Conservation (phyloP, 2,113 vertebrate species). For the Microcebus jonahi region DNA sequence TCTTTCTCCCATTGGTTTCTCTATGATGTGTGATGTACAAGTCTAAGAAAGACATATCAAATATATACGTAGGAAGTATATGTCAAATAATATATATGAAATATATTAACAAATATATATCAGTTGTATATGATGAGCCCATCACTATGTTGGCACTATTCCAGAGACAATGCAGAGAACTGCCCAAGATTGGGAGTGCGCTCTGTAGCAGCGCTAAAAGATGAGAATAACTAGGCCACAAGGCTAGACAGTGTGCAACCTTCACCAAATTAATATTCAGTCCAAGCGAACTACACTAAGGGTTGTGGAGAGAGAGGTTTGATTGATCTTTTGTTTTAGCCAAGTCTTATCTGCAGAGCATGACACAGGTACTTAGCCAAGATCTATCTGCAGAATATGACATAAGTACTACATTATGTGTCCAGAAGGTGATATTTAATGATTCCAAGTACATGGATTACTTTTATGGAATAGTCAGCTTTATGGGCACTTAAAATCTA, state of each 20-base stretch:
- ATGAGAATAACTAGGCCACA: neutral
- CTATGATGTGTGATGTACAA: neutral
- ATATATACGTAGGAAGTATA: neutral
- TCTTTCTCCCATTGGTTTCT: slow-evolving; percentile 12
- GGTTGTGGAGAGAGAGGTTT: neutral
- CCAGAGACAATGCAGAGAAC: neutral
- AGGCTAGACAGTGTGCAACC: neutral
- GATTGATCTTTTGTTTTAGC: slow-evolving; percentile 36
- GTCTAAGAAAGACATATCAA: neutral
- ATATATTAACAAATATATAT: neutral
- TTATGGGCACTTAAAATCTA: neutral
- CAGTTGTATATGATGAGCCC: neutral
- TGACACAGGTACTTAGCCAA: neutral
- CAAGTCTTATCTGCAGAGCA: neutral
- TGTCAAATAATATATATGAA: neutral
- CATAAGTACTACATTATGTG: neutral
- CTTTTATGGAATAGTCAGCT: slow-evolving; percentile 32
- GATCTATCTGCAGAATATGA: neutral
- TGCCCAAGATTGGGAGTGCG: neutral
- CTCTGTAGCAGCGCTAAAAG: neutral
- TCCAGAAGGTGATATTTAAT: slow-evolving; percentile 10
- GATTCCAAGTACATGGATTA: neutral
- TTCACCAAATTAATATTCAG: neutral
- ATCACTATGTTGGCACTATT: neutral
- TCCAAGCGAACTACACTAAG: neutral